Evolutionary conservation across 2,888 invertebrate species (phyloP), one percentile per base, ranked within the genome.

Genomic region (Arrhopalites spinosus): DNA sequence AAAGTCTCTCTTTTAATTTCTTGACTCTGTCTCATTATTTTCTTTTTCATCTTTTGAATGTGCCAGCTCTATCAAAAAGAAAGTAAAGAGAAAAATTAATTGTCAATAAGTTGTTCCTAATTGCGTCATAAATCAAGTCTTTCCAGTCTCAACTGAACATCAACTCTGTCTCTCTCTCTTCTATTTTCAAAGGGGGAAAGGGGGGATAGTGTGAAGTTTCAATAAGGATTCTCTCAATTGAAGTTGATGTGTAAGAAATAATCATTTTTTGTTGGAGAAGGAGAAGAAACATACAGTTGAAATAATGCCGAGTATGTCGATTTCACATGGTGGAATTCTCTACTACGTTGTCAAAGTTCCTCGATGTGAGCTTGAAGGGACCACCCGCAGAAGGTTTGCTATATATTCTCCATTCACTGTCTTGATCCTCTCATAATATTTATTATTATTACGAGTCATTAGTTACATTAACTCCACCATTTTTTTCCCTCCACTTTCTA

Each of bases 261-360:
- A 13, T 2, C 61, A 8, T n/a, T n/a, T n/a, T n/a, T n/a, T n/a
- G n/a, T n/a, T n/a, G n/a, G 61, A 45, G 25, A 45, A 11, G 50
- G 36, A 71, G 23, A n/a, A n/a, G 30, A 20, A 17, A 59, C 2
- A 50, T 45, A 45, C 25, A 20, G 23, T 59, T 23, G 45, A 36
- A 59, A 79, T 68, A 71, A 86, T 86, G 86, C 85, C 86, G 81
- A 85, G 85, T 79, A 88, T 88, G 87, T 87, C 89, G 80, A 87
- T 88, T 81, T 87, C 87, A 78, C 90, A 91, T 86, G 90, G 91
- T 83, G 90, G 91, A 84, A 88, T 90, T 84, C 86, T 91, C 80
- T 91, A 90, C 86, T 91, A 91, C 85, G 90, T 91, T 83, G 89
- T 91, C 83, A 89, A 89, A 85, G 89, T 90, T 81, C 90, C 90